Conservation (phyloP, 2,797 vertebrate genomes). For the Acanthurus lineatus region DNA sequence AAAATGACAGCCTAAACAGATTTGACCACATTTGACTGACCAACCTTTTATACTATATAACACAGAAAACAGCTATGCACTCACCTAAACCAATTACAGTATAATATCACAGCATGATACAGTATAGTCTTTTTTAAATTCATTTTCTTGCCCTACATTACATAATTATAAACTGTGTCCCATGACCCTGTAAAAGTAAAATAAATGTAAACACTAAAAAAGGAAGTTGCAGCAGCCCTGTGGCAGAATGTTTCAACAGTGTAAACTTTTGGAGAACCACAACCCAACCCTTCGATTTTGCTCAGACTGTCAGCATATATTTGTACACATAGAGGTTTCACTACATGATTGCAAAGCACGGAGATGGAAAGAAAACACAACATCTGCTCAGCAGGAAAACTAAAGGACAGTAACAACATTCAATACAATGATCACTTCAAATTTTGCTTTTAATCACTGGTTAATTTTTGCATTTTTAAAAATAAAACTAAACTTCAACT, state of each 20-base stretch:
- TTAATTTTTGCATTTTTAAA: slow-evolving; percentile 22
- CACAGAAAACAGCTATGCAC: slow-evolving; percentile 9
- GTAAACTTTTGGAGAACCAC: too few relatives aligned
- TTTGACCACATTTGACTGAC: background rate
- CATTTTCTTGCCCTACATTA: slow-evolving; percentile 32
- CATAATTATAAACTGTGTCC: slow-evolving; percentile 46
- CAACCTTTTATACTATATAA: background rate
- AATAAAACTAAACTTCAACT: slow-evolving; percentile 12
- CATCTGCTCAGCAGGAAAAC: slow-evolving; percentile 52
- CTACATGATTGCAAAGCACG: slow-evolving; percentile 33
- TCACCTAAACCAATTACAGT: background rate
- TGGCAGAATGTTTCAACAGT: too few relatives aligned
- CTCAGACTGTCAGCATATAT: slow-evolving; percentile 38
- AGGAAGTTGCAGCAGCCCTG: slow-evolving; percentile 1
- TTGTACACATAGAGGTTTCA: slow-evolving; percentile 32
- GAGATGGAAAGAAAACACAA: slow-evolving; percentile 48
- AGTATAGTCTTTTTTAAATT: background rate
- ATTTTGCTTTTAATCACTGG: slow-evolving; percentile 3
- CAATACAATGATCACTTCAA: slow-evolving; percentile 21
- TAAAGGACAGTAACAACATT: slow-evolving; percentile 36
- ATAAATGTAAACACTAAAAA: slow-evolving; percentile 33
- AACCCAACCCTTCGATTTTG: too few relatives aligned
- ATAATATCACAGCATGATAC: background rate
- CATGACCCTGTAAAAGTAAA: slow-evolving; percentile 61
- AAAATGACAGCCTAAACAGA: background rate